Evolutionary conservation across 1,140 invertebrate species (phyloP).

Genomic region (Steinernema feltiae): DNA sequence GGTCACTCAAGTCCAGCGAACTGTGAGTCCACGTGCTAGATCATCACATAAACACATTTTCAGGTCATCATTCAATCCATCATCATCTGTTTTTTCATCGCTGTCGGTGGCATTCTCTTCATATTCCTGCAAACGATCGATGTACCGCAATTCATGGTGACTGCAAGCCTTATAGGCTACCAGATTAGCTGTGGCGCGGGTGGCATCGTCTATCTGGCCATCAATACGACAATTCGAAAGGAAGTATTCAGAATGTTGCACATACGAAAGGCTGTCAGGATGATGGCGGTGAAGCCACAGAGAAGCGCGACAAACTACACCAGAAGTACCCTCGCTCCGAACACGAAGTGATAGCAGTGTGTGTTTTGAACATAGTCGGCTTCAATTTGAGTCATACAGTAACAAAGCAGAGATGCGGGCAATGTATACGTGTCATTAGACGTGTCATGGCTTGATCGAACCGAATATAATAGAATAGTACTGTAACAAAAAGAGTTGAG

Average conservation of each 20-base stretch:
- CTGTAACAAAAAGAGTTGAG: too few species aligned
- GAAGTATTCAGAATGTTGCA: not conserved
- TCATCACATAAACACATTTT: not conserved
- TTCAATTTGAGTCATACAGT: too few species aligned
- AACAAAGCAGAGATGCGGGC: too few species aligned
- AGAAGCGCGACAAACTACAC: not conserved
- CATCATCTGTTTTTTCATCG: not conserved
- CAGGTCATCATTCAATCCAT: not conserved
- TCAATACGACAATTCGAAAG: not conserved
- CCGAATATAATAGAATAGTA: too few species aligned
- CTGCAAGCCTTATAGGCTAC: not conserved
- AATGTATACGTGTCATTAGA: too few species aligned
- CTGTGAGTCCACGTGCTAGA: not conserved
- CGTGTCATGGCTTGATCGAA: too few species aligned
- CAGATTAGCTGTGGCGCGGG: not conserved
- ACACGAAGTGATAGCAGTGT: too few species aligned
- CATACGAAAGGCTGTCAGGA: not conserved
- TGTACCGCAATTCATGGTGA: not conserved
- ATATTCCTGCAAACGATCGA: not conserved
- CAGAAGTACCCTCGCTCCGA: slow-evolving; percentile 2
- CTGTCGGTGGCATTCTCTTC: not conserved
- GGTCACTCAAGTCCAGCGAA: not conserved
- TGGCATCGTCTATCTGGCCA: not conserved
- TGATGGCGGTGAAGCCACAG: not conserved
- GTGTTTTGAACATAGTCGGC: too few species aligned